Evolutionary conservation across 2,113 vertebrate genomes (phyloP).

Genomic region (Centropus unirufus): DNA sequence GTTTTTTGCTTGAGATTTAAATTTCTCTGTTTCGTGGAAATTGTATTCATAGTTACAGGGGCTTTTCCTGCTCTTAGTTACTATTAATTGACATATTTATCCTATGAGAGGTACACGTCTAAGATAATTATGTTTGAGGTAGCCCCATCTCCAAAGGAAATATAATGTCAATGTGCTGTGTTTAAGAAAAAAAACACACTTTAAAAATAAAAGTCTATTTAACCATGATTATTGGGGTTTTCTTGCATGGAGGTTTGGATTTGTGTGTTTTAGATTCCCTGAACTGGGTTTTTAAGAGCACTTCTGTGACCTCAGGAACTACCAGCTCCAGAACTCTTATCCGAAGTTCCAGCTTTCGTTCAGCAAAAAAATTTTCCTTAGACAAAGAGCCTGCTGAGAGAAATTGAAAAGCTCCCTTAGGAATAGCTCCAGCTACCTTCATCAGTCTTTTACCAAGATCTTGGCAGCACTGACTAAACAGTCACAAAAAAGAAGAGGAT

Average conservation of each 20-base stretch:
- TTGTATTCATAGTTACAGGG: background rate
- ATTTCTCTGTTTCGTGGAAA: background rate
- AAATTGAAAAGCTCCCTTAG: slow-evolving; percentile 26
- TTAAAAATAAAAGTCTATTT: background rate
- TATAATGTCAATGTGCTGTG: background rate
- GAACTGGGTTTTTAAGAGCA: background rate
- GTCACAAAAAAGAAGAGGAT: slow-evolving; percentile 34
- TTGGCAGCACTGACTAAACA: slow-evolving; percentile 53
- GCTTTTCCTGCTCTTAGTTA: background rate
- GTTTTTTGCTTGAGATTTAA: background rate
- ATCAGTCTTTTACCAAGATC: slow-evolving; percentile 45
- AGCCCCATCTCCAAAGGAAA: background rate
- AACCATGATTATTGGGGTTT: background rate
- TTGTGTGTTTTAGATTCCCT: background rate
- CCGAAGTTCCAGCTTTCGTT: background rate
- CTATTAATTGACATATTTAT: background rate
- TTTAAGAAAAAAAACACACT: background rate
- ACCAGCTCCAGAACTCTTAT: background rate
- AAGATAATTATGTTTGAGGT: background rate
- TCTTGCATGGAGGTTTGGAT: background rate
- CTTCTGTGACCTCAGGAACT: background rate
- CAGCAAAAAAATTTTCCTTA: background rate
- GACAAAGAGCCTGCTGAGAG: background rate
- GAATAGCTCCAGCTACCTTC: slow-evolving; percentile 35
- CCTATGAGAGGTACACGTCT: background rate